A percentile compares a stretch with the other conserved stretches of the same genome.
These are phyloP conservation scores for Ferdinandea cuprea DNA, from an alignment of 2,888 invertebrate species.

Conservation along the genomic window DNA sequence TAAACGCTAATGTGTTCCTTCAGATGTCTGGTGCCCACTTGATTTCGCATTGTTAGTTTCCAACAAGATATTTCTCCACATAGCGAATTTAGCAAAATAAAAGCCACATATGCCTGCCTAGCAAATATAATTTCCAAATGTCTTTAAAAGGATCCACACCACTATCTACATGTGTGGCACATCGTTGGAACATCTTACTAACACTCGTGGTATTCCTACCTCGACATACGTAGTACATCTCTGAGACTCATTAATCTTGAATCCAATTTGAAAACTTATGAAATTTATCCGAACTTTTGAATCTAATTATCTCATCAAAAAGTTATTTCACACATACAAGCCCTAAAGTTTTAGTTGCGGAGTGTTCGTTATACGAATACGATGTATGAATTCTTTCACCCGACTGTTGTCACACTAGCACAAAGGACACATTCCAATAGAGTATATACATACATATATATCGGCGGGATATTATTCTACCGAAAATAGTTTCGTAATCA, in stretches of 20 bases:
- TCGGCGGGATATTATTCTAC: constrained; percentile 56
- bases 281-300: constrained; percentile 72
- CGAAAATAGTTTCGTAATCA: constrained; percentile 61
- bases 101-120: constrained; percentile 52
- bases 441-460: no score
- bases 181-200: constrained; percentile 12
- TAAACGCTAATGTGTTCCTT: neutral
- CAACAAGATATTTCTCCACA: neutral
- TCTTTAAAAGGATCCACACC: constrained; percentile 47
- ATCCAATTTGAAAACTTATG: constrained; percentile 74
- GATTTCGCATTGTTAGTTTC: neutral
- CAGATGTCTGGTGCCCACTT: neutral
- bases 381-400: constrained; percentile 46
- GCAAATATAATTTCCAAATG: constrained; percentile 27
- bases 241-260: constrained; percentile 69
- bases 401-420: constrained; percentile 43
- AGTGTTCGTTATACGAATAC: constrained; percentile 22
- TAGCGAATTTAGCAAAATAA: neutral
- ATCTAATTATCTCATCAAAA: constrained; percentile 81
- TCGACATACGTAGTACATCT: constrained; percentile 34
- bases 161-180: constrained; percentile 35
- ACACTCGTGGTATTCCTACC: constrained; percentile 3
- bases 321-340: constrained; percentile 80
- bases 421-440: constrained; percentile 41
- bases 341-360: constrained; percentile 57